Evolutionary conservation across 2,888 invertebrate genomes (phyloP), one percentile per base, ranked within the genome.

Genomic region (Caenorhabditis angaria): DNA sequence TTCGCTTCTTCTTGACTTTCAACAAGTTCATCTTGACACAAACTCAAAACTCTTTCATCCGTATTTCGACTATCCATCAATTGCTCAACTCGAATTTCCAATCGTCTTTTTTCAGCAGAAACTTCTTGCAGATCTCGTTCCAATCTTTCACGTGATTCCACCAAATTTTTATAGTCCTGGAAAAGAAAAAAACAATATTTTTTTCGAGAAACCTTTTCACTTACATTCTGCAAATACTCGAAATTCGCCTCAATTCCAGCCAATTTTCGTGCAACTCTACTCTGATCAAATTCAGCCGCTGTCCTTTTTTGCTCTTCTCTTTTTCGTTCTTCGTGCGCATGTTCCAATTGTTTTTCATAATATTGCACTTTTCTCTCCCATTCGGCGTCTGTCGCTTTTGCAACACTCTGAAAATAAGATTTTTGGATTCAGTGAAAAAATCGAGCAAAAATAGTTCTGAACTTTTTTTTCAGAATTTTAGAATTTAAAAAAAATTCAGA

Each of bases 291-390:
- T 58, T 78, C 74, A 12, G 77, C 74, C 6, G 70, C 70, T 0
- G 65, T 61, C 27, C 76, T 48, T 35, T 65, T 61, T 47, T 70
- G 74, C 20, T 68, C 66, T 51, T 80, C 80, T 20, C 67, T 25
- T 18, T 76, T 76, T 10, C 74, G 55, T 22, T 78, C 78, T 5
- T 70, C 63, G 12, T 67, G 48, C 3, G 66, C 56, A 12, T 77
- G 70, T 14, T 80, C 80, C 10, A 72, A 29, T 65, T 80, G 76
- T 58, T 80, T 78, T 57, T 82, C 70, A 28, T 77, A 65, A 48
- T 74, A 80, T 50, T 94, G 94, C 73, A 94, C 89, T 88, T 95
- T 94, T 77, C 94, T 91, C 74, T 92, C 92, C 80, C 95, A 90
- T 58, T 93, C 92, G 0, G 94, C 94, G 83, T 93, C 88, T 12